A percentile compares a stretch with the other conserved stretches of the same genome.
These are phyloP conservation scores for Lindbergichthys nudifrons DNA, from an alignment of 2,797 vertebrate species.

Conservation along the genomic window DNA sequence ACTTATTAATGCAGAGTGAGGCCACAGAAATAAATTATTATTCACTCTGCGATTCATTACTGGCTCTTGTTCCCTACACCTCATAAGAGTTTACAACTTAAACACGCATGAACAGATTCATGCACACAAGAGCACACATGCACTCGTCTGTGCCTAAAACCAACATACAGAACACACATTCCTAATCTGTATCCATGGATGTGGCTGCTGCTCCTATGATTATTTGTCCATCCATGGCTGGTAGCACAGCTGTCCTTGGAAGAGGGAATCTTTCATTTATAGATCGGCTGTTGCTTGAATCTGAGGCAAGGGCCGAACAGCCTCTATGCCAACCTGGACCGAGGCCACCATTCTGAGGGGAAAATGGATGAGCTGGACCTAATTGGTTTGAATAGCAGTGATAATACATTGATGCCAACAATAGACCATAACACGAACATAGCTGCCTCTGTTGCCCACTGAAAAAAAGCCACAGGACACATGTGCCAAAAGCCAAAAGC, in stretches of 20 bases:
- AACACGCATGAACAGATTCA: slow-evolving; percentile 21
- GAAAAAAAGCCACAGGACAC: slow-evolving; percentile 37
- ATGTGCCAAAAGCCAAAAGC: slow-evolving; percentile 45
- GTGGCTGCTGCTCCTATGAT: slow-evolving; percentile 49
- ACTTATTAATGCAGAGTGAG: slow-evolving; percentile 25
- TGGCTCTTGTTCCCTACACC: slow-evolving; percentile 36
- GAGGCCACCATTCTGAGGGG: slow-evolving; percentile 15
- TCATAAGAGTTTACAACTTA: slow-evolving; percentile 34
- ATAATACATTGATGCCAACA: slow-evolving; percentile 30
- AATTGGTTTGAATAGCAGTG: slow-evolving; percentile 37
- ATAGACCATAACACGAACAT: slow-evolving; percentile 24
- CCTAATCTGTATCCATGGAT: slow-evolving; percentile 42
- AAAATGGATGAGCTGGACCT: slow-evolving; percentile 9
- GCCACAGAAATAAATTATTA: slow-evolving; percentile 25
- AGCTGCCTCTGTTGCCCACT: slow-evolving; percentile 28
- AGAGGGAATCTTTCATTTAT: slow-evolving; percentile 69
- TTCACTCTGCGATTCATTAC: slow-evolving; percentile 48
- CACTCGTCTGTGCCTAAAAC: not conserved
- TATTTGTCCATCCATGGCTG: slow-evolving; percentile 64
- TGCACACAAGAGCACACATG: not conserved
- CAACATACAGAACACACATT: slow-evolving; percentile 21
- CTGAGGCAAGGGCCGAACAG: slow-evolving; percentile 30
- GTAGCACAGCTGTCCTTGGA: slow-evolving; percentile 61
- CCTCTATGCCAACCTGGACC: slow-evolving; percentile 28
- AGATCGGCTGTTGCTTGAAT: slow-evolving; percentile 54